Percentiles rank a stretch among this genome's conserved stretches.
phyloP scores from a whole-genome alignment of 2,888 invertebrate genomes.

The Thelaira solivaga region DNA sequence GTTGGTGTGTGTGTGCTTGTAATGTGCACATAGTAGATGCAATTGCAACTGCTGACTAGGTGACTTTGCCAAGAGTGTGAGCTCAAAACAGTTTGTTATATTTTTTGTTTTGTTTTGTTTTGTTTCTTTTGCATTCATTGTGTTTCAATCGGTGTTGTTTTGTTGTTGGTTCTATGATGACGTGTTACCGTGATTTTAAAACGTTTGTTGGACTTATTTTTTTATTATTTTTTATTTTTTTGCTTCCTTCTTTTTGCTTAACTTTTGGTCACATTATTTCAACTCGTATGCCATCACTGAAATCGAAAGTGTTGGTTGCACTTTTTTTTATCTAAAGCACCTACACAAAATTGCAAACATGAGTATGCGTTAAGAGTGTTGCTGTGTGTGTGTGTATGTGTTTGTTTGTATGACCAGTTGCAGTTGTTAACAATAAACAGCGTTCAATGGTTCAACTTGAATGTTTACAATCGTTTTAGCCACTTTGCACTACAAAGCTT shows the following conservation, averaged over 20 bases:
- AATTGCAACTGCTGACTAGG: conserved; percentile 48
- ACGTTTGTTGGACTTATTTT: conserved; percentile 42
- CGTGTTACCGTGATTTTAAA: conserved; percentile 58
- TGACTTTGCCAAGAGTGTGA: conserved; percentile 6
- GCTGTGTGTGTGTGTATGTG: neutral
- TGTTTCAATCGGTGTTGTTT: neutral
- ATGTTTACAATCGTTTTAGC: conserved; percentile 50
- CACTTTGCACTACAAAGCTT: conserved; percentile 20
- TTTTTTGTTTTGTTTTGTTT: neutral
- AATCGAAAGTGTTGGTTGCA: conserved; percentile 59
- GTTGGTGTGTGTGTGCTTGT: too few relatives aligned
- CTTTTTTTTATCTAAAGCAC: conserved; percentile 40
- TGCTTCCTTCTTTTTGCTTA: too few relatives aligned
- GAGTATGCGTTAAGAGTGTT: neutral
- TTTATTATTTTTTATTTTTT: conserved; percentile 9
- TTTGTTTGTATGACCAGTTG: conserved; percentile 17
- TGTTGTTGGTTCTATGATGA: conserved; percentile 52
- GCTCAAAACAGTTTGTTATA: conserved; percentile 1
- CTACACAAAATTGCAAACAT: neutral
- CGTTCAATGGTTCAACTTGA: conserved; percentile 38
- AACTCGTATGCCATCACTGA: conserved; percentile 36
- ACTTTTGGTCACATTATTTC: conserved; percentile 44
- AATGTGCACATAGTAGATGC: conserved; percentile 42
- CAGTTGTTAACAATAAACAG: conserved; percentile 34
- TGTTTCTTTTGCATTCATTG: neutral